Percentiles rank a stretch among this genome's conserved stretches.
Evolutionary conservation across 2,113 vertebrate species (phyloP).

Genomic region (Taxidea taxus): DNA sequence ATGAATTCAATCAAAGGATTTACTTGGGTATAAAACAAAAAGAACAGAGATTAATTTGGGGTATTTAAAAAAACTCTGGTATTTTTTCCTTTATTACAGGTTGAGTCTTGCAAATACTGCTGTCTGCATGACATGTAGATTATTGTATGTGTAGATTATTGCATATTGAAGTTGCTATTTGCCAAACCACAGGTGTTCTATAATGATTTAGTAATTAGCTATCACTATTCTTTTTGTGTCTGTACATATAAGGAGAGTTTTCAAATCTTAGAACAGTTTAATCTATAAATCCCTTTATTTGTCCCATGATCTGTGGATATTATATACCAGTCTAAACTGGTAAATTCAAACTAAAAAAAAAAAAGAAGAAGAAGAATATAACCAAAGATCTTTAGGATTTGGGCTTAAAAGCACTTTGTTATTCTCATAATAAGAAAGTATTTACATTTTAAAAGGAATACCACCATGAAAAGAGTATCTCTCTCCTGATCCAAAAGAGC

Average conservation of each 20-base stretch:
- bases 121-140: neutral
- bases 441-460: slow-evolving; percentile 24
- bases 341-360: neutral
- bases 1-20: slow-evolving; percentile 21
- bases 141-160: neutral
- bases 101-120: neutral
- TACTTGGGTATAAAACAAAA: slow-evolving; percentile 20
- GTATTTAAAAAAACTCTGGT: neutral
- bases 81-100: neutral
- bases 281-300: slow-evolving; percentile 58
- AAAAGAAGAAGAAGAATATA: neutral
- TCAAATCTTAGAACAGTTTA: slow-evolving; percentile 39
- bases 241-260: slow-evolving; percentile 40
- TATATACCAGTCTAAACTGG: neutral
- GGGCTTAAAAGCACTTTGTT: neutral
- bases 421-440: slow-evolving; percentile 38
- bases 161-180: neutral
- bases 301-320: neutral
- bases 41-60: slow-evolving; percentile 14
- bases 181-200: neutral
- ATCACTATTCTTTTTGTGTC: slow-evolving; percentile 27
- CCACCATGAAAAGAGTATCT: slow-evolving; percentile 34
- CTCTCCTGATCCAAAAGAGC: slow-evolving; percentile 17
- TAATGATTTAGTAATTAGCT: neutral
- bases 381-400: neutral